These are phyloP conservation scores for Sebastes vulpes DNA, from an alignment of 2,797 vertebrate genomes.

Conservation along the genomic window DNA sequence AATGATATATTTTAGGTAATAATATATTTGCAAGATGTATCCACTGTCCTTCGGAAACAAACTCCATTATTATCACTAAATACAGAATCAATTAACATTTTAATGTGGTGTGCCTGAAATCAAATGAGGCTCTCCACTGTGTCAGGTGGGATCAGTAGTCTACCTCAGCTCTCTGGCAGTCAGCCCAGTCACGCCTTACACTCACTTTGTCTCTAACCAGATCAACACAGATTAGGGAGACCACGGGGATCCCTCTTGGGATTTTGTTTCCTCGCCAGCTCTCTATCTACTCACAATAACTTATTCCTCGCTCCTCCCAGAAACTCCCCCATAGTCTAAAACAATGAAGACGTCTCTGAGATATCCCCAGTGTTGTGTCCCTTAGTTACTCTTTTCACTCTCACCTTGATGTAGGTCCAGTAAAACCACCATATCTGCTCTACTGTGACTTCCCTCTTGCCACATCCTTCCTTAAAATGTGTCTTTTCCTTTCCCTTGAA, in stretches of 20 bases:
- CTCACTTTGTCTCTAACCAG: constrained; percentile 50
- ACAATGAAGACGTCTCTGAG: neutral
- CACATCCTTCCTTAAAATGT: neutral
- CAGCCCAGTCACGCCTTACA: constrained; percentile 10
- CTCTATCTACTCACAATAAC: neutral
- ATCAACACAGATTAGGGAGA: constrained; percentile 60
- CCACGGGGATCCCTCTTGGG: constrained; percentile 13
- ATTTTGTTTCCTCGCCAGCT: neutral
- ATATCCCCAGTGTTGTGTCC: neutral
- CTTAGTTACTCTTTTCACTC: neutral
- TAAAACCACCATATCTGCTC: neutral
- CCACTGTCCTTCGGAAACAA: neutral
- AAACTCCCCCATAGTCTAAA: neutral
- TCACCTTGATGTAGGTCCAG: neutral
- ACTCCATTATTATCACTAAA: neutral
- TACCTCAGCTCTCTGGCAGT: constrained; percentile 25
- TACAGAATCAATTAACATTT: neutral
- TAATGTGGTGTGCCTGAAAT: neutral
- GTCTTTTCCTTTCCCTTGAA: constrained; percentile 5
- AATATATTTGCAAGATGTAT: neutral
- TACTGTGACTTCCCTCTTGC: neutral
- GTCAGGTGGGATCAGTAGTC: neutral
- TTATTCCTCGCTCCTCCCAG: neutral
- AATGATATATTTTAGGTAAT: neutral
- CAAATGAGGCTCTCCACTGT: neutral